These are phyloP conservation scores for Brachionus rotundiformis DNA, from an alignment of 1,140 invertebrate genomes.

Conservation along the genomic window DNA sequence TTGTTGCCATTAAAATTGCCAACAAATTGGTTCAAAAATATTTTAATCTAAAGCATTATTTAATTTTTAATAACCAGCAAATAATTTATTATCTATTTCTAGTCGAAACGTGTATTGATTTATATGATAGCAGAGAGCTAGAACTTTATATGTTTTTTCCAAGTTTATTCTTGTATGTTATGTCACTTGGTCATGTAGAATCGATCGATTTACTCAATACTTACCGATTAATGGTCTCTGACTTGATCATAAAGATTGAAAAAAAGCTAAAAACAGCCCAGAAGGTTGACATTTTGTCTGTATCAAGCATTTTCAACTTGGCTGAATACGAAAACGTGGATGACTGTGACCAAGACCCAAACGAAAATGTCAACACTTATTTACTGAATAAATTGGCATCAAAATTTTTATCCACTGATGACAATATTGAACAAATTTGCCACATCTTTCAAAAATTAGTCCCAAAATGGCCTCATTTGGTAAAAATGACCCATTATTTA, in stretches of 20 bases:
- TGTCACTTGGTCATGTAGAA: conserved; percentile 13
- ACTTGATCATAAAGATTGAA: not conserved
- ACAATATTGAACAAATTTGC: not conserved
- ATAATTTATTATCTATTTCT: not conserved
- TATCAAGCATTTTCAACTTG: not conserved
- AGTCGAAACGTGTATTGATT: not conserved
- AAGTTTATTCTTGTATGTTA: not conserved
- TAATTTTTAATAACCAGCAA: no score
- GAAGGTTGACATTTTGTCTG: not conserved
- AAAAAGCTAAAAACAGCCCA: not conserved
- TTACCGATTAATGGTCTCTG: not conserved
- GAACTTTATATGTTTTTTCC: not conserved
- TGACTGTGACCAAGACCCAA: not conserved
- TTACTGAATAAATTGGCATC: not conserved
- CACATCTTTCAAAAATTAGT: not conserved
- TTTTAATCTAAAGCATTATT: no score
- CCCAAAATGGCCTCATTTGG: conserved; percentile 13
- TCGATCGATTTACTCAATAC: not conserved
- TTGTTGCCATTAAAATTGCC: no score
- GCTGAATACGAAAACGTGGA: not conserved
- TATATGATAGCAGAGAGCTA: not conserved
- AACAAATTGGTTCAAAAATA: no score
- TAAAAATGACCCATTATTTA: no score
- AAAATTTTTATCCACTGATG: not conserved
- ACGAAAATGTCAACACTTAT: not conserved